These are phyloP conservation scores for Anarhynchus alexandrinus DNA, from an alignment of 2,113 vertebrate species.

Conservation along the genomic window DNA sequence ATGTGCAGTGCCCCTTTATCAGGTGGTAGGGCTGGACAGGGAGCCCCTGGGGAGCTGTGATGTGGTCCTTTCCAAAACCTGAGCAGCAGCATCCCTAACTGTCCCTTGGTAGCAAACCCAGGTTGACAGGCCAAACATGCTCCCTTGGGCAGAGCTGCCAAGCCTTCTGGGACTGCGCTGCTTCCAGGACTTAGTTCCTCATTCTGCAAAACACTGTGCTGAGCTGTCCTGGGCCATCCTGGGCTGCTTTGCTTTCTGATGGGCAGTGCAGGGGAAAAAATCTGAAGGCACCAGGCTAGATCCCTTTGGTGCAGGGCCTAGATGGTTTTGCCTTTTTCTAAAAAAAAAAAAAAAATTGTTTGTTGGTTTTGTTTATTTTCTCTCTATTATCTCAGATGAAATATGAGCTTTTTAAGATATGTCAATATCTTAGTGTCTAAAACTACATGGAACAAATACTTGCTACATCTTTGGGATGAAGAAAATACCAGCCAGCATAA, in stretches of 20 bases:
- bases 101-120: neutral
- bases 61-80: neutral
- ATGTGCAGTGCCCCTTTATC: neutral
- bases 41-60: neutral
- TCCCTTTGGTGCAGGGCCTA: neutral
- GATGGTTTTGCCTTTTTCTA: neutral
- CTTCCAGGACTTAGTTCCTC: neutral
- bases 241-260: neutral
- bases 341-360: neutral
- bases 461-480: neutral
- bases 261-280: neutral
- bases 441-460: neutral
- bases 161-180: rapidly evolving
- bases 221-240: neutral
- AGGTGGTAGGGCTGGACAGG: neutral
- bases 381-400: neutral
- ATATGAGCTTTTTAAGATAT: neutral
- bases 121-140: neutral
- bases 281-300: neutral
- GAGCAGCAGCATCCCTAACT: neutral
- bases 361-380: neutral
- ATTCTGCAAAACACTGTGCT: neutral
- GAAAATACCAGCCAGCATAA: neutral
- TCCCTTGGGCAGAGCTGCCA: rapidly evolving
- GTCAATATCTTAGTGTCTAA: neutral